Percentiles rank a stretch among this genome's conserved stretches.
phyloP scores from a whole-genome alignment of 2,888 invertebrate species.

The Leucophenga montana region DNA sequence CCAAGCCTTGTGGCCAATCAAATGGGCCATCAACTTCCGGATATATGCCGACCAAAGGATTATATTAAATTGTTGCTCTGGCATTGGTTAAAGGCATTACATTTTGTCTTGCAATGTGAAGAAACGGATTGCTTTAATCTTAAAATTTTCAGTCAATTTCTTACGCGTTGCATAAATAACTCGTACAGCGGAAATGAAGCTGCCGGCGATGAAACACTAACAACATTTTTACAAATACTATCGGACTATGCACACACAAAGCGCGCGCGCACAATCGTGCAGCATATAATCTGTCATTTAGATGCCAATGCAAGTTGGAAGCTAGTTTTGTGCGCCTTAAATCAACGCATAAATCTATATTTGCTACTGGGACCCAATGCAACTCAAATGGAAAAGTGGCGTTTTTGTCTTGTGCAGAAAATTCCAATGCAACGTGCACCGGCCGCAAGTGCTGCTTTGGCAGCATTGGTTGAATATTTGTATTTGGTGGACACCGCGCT shows the following conservation, averaged over 20 bases:
- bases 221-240: conserved; percentile 76
- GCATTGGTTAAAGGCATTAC: conserved; percentile 77
- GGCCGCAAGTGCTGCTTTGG: conserved; percentile 74
- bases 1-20: conserved; percentile 83
- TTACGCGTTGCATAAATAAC: conserved; percentile 78
- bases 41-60: conserved; percentile 76
- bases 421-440: conserved; percentile 76
- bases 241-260: conserved; percentile 65
- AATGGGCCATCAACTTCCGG: conserved; percentile 75
- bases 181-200: conserved; percentile 73
- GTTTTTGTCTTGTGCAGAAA: conserved; percentile 78
- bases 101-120: conserved; percentile 75
- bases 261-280: conserved; percentile 42
- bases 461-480: conserved; percentile 79
- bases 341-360: conserved; percentile 71
- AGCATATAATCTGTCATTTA: conserved; percentile 75
- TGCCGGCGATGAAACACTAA: conserved; percentile 74
- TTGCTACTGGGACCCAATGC: conserved; percentile 74
- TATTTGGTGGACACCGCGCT: conserved; percentile 66
- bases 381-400: conserved; percentile 77
- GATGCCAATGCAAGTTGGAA: conserved; percentile 74
- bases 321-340: conserved; percentile 75
- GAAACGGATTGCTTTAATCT: conserved; percentile 48
- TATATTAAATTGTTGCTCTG: conserved; percentile 77
- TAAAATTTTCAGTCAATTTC: conserved; percentile 74